Conservation (phyloP, 2,888 invertebrate genomes). For the Syrphus vitripennis region DNA sequence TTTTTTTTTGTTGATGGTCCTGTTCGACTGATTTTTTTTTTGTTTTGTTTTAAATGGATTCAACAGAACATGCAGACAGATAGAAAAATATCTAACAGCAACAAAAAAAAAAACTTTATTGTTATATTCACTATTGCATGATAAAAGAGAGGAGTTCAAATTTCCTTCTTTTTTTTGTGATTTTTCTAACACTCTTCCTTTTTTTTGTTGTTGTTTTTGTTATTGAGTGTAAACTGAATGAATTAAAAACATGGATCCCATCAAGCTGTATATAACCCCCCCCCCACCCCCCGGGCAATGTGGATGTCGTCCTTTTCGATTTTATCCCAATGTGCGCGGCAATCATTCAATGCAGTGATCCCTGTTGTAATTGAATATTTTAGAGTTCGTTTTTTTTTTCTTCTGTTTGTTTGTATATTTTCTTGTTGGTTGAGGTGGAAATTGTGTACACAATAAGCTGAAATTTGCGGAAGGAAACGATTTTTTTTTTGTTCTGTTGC, state of each 20-base stretch:
- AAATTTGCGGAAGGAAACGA: conserved; percentile 47
- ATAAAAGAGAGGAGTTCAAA: background rate
- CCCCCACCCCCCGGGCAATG: background rate
- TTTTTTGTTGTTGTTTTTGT: background rate
- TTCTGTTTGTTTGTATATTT: background rate
- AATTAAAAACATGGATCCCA: conserved; percentile 21
- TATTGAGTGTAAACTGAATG: conserved; percentile 46
- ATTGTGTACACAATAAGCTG: conserved; percentile 50
- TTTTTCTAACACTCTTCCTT: background rate
- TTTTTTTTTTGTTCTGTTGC: background rate
- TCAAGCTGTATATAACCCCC: background rate
- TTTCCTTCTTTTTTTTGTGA: background rate
- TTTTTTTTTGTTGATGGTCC: background rate
- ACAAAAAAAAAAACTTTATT: background rate
- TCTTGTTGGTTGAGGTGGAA: background rate
- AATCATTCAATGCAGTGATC: conserved; percentile 70
- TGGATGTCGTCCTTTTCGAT: conserved; percentile 22
- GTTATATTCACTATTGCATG: background rate
- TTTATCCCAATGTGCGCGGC: conserved; percentile 63
- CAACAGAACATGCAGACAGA: background rate
- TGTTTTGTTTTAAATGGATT: conserved; percentile 13
- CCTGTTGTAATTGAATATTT: conserved; percentile 70
- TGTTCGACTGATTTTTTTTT: conserved; percentile 32
- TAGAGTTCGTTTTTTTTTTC: conserved; percentile 35
- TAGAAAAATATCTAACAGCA: background rate